Evolutionary conservation across 2,113 vertebrate species (phyloP).

Genomic region (Gila orcuttii): DNA sequence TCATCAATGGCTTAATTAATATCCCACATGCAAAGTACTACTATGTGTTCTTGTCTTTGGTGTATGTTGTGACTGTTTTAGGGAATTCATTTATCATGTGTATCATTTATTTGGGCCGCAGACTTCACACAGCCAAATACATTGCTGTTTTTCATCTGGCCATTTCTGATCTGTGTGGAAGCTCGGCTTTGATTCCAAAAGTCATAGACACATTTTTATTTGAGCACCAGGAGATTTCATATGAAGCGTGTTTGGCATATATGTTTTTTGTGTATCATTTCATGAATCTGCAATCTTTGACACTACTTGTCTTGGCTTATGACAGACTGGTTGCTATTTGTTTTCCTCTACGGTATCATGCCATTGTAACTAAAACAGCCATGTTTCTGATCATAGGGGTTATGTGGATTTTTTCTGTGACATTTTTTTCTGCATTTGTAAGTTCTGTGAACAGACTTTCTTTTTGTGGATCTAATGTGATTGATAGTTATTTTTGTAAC

Average conservation of each 20-base stretch:
- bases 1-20: slow-evolving; percentile 67
- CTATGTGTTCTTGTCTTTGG: slow-evolving; percentile 67
- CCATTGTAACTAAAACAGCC: slow-evolving; percentile 60
- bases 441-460: slow-evolving; percentile 67
- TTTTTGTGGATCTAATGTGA: slow-evolving; percentile 65
- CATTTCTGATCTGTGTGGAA: slow-evolving; percentile 69
- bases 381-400: slow-evolving; percentile 63
- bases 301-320: slow-evolving; percentile 70
- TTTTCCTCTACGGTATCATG: slow-evolving; percentile 65
- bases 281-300: slow-evolving; percentile 70
- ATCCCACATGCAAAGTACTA: slow-evolving; percentile 66
- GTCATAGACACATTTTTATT: slow-evolving; percentile 72
- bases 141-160: slow-evolving; percentile 73
- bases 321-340: slow-evolving; percentile 75
- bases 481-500: slow-evolving; percentile 72
- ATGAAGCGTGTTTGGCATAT: slow-evolving; percentile 65
- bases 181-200: slow-evolving; percentile 71
- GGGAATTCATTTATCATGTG: too few species aligned
- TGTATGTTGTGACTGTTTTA: slow-evolving; percentile 66
- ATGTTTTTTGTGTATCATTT: slow-evolving; percentile 72
- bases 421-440: neutral
- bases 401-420: slow-evolving; percentile 61
- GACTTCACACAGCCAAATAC: too few species aligned
- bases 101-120: too few species aligned
- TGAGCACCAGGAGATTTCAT: slow-evolving; percentile 61